Conservation (phyloP, 2,888 invertebrate species). For the Rhabditophanes sp. region DNA sequence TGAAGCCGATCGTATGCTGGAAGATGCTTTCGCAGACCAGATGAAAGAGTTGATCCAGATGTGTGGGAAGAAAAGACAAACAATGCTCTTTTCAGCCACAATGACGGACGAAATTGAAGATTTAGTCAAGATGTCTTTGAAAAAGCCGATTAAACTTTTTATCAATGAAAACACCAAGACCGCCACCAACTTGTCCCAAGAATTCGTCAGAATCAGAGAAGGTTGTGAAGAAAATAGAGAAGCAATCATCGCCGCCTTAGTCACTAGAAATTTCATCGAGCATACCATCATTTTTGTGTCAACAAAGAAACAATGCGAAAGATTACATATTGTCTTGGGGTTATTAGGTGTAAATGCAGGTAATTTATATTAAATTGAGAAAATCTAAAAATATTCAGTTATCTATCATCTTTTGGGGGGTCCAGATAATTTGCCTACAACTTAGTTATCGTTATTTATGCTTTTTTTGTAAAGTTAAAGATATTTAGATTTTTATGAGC, state of each 20-base stretch:
- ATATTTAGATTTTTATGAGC: too few relatives aligned
- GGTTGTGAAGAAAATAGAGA: conserved; percentile 68
- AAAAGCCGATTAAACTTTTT: conserved; percentile 80
- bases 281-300: conserved; percentile 86
- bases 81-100: conserved; percentile 92
- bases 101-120: conserved; percentile 90
- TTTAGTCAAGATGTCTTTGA: conserved; percentile 74
- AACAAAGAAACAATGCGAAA: conserved; percentile 84
- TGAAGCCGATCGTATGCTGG: conserved; percentile 74
- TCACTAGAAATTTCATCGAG: conserved; percentile 73
- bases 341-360: conserved; percentile 64
- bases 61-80: conserved; percentile 76
- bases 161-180: conserved; percentile 89
- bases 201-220: conserved; percentile 59
- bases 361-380: too few relatives aligned
- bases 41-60: conserved; percentile 92
- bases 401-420: too few relatives aligned
- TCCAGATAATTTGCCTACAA: too few relatives aligned
- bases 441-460: too few relatives aligned
- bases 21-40: conserved; percentile 94
- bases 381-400: too few relatives aligned
- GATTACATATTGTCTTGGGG: conserved; percentile 75
- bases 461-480: too few relatives aligned
- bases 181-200: conserved; percentile 76
- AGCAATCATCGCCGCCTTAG: conserved; percentile 60